Evolutionary conservation across 2,797 vertebrate species (phyloP).

Genomic region (Danio tinwini): DNA sequence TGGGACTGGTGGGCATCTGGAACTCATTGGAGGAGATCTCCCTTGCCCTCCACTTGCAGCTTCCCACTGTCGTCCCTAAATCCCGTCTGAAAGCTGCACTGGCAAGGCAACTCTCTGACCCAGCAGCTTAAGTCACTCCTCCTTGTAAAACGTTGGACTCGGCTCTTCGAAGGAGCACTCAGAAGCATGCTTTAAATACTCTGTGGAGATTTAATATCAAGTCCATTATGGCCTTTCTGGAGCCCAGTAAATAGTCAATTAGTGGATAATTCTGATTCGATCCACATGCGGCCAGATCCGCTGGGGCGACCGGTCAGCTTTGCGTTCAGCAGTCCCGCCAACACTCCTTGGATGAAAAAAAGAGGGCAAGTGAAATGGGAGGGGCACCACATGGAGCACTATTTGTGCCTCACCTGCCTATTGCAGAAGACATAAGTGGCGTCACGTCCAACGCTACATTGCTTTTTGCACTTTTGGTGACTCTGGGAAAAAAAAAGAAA

Average conservation of each 20-base stretch:
- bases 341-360: constrained; percentile 41
- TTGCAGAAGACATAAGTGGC: background rate
- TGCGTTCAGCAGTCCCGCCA: constrained; percentile 38
- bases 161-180: constrained; percentile 84
- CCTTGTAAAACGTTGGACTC: constrained; percentile 88
- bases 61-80: constrained; percentile 85
- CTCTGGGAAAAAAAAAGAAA: background rate
- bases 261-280: constrained; percentile 96
- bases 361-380: constrained; percentile 30
- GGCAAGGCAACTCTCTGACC: constrained; percentile 78
- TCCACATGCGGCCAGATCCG: constrained; percentile 93
- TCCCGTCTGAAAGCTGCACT: constrained; percentile 79
- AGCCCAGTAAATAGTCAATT: constrained; percentile 99
- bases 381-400: constrained; percentile 14
- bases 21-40: constrained; percentile 85
- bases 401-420: constrained; percentile 25
- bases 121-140: constrained; percentile 88
- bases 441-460: constrained; percentile 14
- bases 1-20: constrained; percentile 84
- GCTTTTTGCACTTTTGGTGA: constrained; percentile 1
- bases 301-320: constrained; percentile 54
- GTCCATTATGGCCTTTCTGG: constrained; percentile 93
- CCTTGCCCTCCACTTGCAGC: constrained; percentile 78
- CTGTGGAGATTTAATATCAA: constrained; percentile 95
- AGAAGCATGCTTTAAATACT: constrained; percentile 94